Conservation (phyloP, 1,140 invertebrate genomes). For the Tribolium castaneum region DNA sequence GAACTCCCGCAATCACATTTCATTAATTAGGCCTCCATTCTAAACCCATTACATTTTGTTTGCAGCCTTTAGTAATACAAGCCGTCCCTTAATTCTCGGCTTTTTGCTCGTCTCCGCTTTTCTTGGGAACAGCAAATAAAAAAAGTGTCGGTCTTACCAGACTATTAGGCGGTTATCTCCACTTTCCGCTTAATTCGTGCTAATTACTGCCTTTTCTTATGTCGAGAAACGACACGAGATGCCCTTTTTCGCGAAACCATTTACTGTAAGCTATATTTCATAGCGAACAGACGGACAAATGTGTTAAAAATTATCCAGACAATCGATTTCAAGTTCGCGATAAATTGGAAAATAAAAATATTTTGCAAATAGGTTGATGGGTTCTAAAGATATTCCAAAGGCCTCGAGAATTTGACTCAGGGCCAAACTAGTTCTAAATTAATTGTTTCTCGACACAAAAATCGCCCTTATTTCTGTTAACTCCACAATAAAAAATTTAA, state of each 20-base stretch:
- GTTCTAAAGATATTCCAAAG: neutral
- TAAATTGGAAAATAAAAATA: neutral
- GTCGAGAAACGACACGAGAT: neutral
- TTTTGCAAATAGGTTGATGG: neutral
- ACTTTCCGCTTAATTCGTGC: constrained; percentile 14
- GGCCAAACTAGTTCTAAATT: neutral
- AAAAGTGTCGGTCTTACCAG: constrained; percentile 18
- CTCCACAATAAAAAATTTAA: no score
- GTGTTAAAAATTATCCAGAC: neutral
- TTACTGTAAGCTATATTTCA: neutral
- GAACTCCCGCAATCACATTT: neutral
- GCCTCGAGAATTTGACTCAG: neutral
- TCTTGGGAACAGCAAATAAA: constrained; percentile 9
- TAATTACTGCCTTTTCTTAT: constrained; percentile 20
- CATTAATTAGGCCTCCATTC: constrained; percentile 1
- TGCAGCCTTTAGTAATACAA: neutral
- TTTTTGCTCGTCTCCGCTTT: neutral
- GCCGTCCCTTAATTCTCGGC: neutral
- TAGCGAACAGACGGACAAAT: neutral
- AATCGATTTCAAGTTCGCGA: no score
- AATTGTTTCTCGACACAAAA: neutral
- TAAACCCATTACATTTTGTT: neutral
- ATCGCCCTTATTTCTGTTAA: neutral
- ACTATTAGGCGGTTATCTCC: constrained; percentile 17
- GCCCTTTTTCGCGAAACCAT: neutral